Evolutionary conservation across 2,888 invertebrate species (phyloP), one percentile per base, ranked within the genome.

Genomic region (Brachyopa scutellaris): DNA sequence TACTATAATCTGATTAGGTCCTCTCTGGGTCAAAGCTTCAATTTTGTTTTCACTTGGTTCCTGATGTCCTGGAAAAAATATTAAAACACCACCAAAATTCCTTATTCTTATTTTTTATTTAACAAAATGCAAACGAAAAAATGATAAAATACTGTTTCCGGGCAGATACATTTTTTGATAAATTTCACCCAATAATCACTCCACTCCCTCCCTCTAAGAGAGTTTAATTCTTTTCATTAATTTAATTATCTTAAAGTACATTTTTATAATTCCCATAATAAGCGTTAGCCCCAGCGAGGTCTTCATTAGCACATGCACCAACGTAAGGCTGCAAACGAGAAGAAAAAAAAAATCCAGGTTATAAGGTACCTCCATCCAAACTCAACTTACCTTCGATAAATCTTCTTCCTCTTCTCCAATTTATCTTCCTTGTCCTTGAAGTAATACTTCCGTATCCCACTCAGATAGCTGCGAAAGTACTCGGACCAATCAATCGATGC

Each of bases 371-470:
- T 11, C 53, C n/a, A 36, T 26, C 26, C 23, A 51, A 33, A 55
- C 9, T 17, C 19, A 70, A 84, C 86, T 84, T 88, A 90, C 90
- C 90, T 88, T 86, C 87, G 87, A 87, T 90, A 90, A 87, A 88
- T 86, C 85, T 86, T 87, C 86, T 87, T 88, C 53, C 89, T 86
- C 84, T 88, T 86, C 79, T 87, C 86, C 86, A 79, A 72, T 85
- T 88, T 87, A 84, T 86, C 86, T 85, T 95, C 95, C 55, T 85
- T 88, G 86, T 96, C 95, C 87, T 95, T 95, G 84, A 95, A 91
- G 85, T 95, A 90, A 88, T 93, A 94, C 77, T 92, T 90, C 85
- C 95, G 92, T 66, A 94, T 92, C 38, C 96, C 95, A 85, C 92
- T 92, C 49, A 94, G 91, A 88, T 95, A 95, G 67, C 91, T 92